Evolutionary conservation across 2,113 vertebrate species (phyloP).

Genomic region (Spea bombifrons): DNA sequence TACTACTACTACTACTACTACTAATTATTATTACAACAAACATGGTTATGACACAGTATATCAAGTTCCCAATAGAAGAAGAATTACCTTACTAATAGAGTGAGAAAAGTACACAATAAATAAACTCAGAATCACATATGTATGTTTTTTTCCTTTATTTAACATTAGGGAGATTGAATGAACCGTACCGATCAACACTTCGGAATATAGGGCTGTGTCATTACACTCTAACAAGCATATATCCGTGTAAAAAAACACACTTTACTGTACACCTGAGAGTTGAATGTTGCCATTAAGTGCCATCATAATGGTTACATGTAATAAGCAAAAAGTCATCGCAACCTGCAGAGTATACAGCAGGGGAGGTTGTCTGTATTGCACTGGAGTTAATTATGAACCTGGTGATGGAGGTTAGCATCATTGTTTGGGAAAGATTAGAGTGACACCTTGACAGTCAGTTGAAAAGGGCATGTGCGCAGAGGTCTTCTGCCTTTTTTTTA

Average conservation of each 20-base stretch:
- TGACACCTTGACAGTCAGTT: too few species aligned
- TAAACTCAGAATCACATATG: too few species aligned
- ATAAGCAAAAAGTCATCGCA: background rate
- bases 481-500: too few species aligned
- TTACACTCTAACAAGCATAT: background rate
- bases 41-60: too few species aligned
- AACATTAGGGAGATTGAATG: background rate
- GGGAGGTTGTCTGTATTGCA: background rate
- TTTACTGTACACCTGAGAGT: background rate
- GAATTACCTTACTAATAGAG: too few species aligned
- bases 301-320: background rate
- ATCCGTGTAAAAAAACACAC: background rate
- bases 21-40: too few species aligned
- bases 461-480: too few species aligned
- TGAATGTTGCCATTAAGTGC: background rate
- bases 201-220: background rate
- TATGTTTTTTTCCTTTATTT: background rate
- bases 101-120: too few species aligned
- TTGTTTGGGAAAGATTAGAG: too few species aligned
- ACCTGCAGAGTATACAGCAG: background rate
- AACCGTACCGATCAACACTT: background rate
- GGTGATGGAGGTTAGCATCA: too few species aligned
- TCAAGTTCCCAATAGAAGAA: too few species aligned
- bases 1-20: too few species aligned
- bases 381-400: background rate